Base-by-base conservation (phyloP, 2,888 invertebrate genomes). In the Pollenia griseotomentosa region DNA sequence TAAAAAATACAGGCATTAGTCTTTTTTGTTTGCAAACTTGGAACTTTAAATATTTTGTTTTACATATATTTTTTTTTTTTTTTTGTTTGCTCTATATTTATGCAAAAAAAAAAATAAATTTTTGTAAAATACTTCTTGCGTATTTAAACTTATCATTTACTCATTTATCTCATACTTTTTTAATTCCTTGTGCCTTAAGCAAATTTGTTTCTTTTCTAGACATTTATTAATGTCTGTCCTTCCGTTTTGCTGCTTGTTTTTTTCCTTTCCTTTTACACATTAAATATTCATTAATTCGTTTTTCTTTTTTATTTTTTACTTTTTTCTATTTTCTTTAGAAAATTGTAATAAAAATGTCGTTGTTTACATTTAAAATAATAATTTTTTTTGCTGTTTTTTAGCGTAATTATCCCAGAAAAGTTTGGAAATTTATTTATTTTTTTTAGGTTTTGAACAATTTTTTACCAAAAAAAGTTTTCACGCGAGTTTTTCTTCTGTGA, bases 221-320 rank as follows among this genome's bases (percentile, higher is more conserved):
- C 51, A 23, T 59, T 48, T 59, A 42, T 16, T 12, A 48, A 66
- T 19, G 55, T 57, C 19, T 44, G 53, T 55, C 59, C 40, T 85
- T 85, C 61, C 51, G 23, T 57, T 66, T 10, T 53, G 8, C 1
- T 59, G 14, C 57, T 78, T 7, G 4, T 51, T 65, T 55, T 10
- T 63, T 71, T 51, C 40, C 42, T 33, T 81, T 6, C 44, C 33
- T 40, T 66, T 40, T 33, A 9, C 33, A 11, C 91, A 91, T 92
- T 92, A 92, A 92, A 91, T 91, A 92, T 92, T 92, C 92, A 92
- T 92, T 92, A 92, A 90, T 88, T 70, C 57, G 23, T 57, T 57
- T 55, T 66, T 65, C n/a, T 55, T 19, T 78, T 74, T 75, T 51
- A 48, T 53, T 65, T 63, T n/a, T 55, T 19, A 74, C 7, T 42